Base-by-base conservation (phyloP, 2,113 vertebrate genomes). In the Sitta europaea region DNA sequence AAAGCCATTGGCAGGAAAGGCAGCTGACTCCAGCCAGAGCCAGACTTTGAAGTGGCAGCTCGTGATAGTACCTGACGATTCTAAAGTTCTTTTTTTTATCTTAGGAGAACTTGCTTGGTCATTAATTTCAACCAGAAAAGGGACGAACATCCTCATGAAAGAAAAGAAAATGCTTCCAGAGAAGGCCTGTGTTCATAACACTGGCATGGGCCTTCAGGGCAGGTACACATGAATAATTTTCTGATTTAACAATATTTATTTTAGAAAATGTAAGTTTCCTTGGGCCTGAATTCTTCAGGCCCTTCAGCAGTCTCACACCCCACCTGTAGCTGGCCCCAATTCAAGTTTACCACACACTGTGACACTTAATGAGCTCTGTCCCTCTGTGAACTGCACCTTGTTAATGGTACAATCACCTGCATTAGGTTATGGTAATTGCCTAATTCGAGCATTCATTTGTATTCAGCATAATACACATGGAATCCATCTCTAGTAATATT, bases 221-320 rank as follows among this genome's bases (percentile, higher is more conserved):
- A 76, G 29, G 38, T 25, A 23, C 13, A 10, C 21, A 14, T 29
- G 9, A 59, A 9, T 33, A 29, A 40, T 83, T 22, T 74, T n/a
- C 58, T 68, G 22, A 53, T 0, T 7, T 10, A 24, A 6, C 12
- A 65, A 3, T 14, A 76, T n/a, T 42, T 48, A n/a, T 53, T 63
- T 63, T 10, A 75, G 75, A 73, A 67, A 86, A 35, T 9, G 1
- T 3, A 5, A 2, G 16, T 42, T 48, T 72, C 11, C 28, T 27
- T 2, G 11, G 33, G 31, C 20, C 5, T 0, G 7, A 9, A 19
- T 8, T 14, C 42, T 28, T 36, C 22, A 9, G 4, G 12, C 42
- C 25, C 24, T 72, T 61, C 22, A 23, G 28, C 25, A 42, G 36
- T 22, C 68, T 50, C 50, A 70, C 36, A 35, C 3, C 19, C 42